Evolutionary conservation across 2,113 vertebrate genomes (phyloP).

Genomic region (Condylura cristata): DNA sequence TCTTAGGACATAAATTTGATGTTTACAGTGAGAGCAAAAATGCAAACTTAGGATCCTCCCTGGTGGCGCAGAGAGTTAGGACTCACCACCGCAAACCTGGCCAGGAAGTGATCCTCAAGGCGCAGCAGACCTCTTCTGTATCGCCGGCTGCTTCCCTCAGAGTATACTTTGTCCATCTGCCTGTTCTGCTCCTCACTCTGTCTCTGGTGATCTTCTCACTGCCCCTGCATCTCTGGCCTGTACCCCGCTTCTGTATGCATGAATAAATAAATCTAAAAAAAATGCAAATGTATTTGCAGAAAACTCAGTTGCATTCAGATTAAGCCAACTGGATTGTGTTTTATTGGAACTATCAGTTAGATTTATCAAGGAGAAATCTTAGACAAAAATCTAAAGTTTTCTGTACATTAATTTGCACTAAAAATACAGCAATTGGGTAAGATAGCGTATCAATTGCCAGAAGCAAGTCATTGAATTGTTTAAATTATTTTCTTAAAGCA

Average conservation of each 20-base stretch:
- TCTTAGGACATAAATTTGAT: not conserved
- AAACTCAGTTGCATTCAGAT: not conserved
- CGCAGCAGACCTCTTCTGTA: too few relatives aligned
- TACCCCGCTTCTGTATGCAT: too few relatives aligned
- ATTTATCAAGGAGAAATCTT: slow-evolving; percentile 31
- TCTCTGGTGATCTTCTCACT: too few relatives aligned
- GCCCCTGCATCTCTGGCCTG: too few relatives aligned
- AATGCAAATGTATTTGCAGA: not conserved
- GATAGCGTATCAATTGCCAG: not conserved
- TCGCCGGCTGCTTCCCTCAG: too few relatives aligned
- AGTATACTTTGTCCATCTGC: too few relatives aligned
- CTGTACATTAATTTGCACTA: not conserved
- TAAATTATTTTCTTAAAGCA: not conserved
- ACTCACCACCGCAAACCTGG: too few relatives aligned
- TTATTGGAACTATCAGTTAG: not conserved
- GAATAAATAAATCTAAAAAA: too few relatives aligned
- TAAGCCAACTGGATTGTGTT: not conserved
- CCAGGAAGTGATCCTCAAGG: too few relatives aligned
- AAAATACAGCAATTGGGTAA: not conserved
- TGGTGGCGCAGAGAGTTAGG: too few relatives aligned
- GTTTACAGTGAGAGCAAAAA: not conserved
- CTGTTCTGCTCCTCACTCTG: too few relatives aligned
- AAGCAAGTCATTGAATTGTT: not conserved
- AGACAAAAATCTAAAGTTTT: not conserved
- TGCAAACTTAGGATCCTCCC: too few relatives aligned